Base-by-base conservation (phyloP, 2,113 vertebrate species). In the Ia io region DNA sequence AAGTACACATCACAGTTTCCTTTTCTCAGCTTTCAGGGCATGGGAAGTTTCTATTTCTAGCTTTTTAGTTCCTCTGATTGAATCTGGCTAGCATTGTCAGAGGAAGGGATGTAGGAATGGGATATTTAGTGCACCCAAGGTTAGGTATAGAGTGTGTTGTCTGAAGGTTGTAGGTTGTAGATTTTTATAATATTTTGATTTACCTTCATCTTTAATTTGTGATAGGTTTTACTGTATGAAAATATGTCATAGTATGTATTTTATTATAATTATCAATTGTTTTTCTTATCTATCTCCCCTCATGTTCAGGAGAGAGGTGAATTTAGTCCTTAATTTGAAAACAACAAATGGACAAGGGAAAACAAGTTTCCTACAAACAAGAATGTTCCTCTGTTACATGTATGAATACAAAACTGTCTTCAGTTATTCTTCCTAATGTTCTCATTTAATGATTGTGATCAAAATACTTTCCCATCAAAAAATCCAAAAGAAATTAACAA, bases 401-500 rank as follows among this genome's bases (percentile, higher is more conserved):
- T 73, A 11, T 18, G 18, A 11, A 87, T 51, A 12, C 5, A 42
- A 90, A 91, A 22, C n/a, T 32, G 30, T 20, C 49, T n/a, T 11
- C 23, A 32, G 14, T 82, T 71, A 51, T 53, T 78, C 25, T 16
- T 88, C 56, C 23, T 73, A 12, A 74, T 70, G 65, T 20, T 37
- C 17, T 76, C 56, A 92, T 30, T 84, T 87, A 65, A 37, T 40
- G 30, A 65, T 42, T 78, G 14, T 1, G 40, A 14, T 18, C 84
- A 3, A 63, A 79, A 92, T 40, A 40, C 16, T 93, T 84, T 93
- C 63, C 22, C 63, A 20, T 56, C 47, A 70, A 92, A 77, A 93
- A 69, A 13, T 44, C 10, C 9, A 42, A 65, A 92, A 78, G 37
- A 93, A 85, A 77, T 80, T 25, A 35, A 40, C 0, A 0, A 0